Evolutionary conservation across 2,797 vertebrate species (phyloP).

Genomic region (Alfaro cultratus): DNA sequence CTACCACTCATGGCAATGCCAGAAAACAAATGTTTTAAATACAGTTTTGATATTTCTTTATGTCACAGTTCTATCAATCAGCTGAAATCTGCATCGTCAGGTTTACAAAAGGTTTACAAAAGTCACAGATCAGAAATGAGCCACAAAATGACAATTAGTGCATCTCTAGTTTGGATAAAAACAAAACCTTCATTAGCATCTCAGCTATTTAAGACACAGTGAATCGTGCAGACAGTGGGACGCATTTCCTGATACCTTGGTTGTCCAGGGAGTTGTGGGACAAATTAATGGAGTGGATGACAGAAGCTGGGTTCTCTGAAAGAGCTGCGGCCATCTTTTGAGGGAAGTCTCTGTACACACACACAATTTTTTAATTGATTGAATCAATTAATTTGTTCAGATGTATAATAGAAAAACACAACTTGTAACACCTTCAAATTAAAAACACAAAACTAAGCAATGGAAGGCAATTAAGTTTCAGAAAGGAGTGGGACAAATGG

Average conservation of each 20-base stretch:
- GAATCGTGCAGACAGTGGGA: background rate
- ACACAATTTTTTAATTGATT: background rate
- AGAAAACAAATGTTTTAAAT: background rate
- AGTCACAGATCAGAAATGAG: background rate
- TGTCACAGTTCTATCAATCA: background rate
- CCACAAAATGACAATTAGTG: background rate
- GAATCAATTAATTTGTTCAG: background rate
- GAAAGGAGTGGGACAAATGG: background rate
- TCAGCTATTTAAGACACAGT: background rate
- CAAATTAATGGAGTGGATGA: conserved; percentile 89
- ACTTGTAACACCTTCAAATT: background rate
- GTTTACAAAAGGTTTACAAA: background rate
- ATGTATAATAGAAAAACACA: background rate
- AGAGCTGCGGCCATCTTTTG: conserved; percentile 90
- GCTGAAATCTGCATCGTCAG: background rate
- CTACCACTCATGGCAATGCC: background rate
- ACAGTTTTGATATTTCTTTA: background rate
- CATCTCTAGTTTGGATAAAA: background rate
- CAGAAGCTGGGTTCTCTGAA: conserved; percentile 88
- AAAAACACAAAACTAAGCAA: background rate
- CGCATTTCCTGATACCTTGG: conserved; percentile 80
- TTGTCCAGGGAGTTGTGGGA: conserved; percentile 93
- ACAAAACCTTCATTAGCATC: background rate
- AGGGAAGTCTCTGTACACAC: conserved; percentile 86
- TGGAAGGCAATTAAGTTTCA: background rate